phyloP scores from a whole-genome alignment of 1,140 invertebrate species.

The Drosophila repletoides region DNA sequence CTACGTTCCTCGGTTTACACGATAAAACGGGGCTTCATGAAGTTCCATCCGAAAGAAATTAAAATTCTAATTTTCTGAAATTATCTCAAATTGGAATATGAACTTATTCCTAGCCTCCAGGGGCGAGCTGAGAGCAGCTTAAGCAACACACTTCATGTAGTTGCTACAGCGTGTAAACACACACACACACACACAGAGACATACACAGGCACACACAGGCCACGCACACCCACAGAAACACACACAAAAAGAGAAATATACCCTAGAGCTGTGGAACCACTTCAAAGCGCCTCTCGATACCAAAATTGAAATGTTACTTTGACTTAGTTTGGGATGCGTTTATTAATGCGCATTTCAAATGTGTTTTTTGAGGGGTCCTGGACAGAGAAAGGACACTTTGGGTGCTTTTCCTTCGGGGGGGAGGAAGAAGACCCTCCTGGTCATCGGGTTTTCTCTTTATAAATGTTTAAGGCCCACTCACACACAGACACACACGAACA shows the following conservation, averaged over 20 bases:
- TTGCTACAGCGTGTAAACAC: slow-evolving; percentile 5
- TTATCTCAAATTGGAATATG: too few relatives aligned
- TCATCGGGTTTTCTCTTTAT: slow-evolving; percentile 14
- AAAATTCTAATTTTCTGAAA: too few relatives aligned
- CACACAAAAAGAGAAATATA: too few relatives aligned
- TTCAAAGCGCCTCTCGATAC: slow-evolving; percentile 12
- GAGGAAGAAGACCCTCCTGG: background rate
- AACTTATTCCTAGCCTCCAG: too few relatives aligned
- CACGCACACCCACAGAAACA: background rate
- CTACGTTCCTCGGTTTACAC: too few relatives aligned
- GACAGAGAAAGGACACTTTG: background rate
- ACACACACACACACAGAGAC: background rate
- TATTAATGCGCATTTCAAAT: slow-evolving; percentile 50
- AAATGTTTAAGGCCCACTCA: slow-evolving; percentile 17
- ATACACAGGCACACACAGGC: background rate
- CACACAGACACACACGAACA: too few relatives aligned
- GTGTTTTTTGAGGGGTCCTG: background rate
- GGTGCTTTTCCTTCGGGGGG: too few relatives aligned
- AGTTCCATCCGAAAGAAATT: too few relatives aligned
- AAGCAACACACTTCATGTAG: too few relatives aligned
- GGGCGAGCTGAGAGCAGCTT: too few relatives aligned
- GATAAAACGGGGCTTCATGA: too few relatives aligned
- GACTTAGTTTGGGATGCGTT: slow-evolving; percentile 11
- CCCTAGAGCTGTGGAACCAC: background rate
- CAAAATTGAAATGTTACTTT: slow-evolving; percentile 34